Percentiles rank a stretch among this genome's conserved stretches.
phyloP scores from a whole-genome alignment of 2,113 vertebrate genomes.

The Typhlomys cinereus region DNA sequence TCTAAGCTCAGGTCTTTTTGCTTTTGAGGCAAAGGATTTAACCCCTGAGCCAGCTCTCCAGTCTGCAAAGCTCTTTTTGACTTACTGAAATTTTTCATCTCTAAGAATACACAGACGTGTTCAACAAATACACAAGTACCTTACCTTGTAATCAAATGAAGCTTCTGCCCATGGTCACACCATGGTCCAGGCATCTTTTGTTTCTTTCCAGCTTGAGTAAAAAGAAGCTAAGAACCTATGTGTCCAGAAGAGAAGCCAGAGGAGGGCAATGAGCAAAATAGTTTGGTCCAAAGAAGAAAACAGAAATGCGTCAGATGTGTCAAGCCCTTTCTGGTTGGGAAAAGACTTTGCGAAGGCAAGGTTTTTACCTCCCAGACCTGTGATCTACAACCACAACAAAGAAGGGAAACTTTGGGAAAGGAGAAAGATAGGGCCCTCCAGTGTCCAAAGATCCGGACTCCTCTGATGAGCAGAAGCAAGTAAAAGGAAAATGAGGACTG shows the following conservation, averaged over 20 bases:
- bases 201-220: neutral
- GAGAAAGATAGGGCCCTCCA: neutral
- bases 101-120: neutral
- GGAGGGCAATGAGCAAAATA: neutral
- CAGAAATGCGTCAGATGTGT: neutral
- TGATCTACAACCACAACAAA: neutral
- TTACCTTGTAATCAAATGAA: neutral
- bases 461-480: neutral
- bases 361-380: neutral
- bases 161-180: neutral
- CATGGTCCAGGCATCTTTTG: rapidly evolving
- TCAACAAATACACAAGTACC: neutral
- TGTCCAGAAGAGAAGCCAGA: neutral
- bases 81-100: neutral
- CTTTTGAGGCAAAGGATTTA: no score
- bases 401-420: neutral
- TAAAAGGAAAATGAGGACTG: neutral
- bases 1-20: no score
- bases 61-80: neutral
- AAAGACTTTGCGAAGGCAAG: neutral
- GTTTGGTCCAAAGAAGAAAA: neutral
- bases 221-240: no score
- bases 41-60: no score
- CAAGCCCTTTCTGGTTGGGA: neutral
- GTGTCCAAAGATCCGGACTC: neutral